phyloP scores from a whole-genome alignment of 2,113 vertebrate species.

The Corapipo altera region DNA sequence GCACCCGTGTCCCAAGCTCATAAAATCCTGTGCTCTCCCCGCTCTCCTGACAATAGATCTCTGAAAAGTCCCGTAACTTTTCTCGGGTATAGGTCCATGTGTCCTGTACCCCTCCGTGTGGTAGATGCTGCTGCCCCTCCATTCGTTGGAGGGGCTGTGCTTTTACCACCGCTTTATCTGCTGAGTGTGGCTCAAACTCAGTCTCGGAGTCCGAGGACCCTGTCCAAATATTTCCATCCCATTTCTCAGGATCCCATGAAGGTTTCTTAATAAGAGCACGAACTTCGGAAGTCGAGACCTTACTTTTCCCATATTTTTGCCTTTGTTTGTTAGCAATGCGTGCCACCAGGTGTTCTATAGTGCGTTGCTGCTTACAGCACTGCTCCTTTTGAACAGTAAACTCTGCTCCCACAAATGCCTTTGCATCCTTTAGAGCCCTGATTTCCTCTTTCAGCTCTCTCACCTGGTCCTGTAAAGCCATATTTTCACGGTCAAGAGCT shows the following conservation, averaged over 20 bases:
- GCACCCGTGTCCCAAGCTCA: neutral
- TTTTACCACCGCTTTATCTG: neutral
- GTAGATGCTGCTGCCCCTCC: neutral
- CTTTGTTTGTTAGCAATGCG: neutral
- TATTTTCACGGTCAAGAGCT: neutral
- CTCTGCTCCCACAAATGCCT: neutral
- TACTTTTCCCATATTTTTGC: neutral
- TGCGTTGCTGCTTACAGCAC: neutral
- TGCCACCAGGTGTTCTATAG: neutral
- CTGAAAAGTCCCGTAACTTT: neutral
- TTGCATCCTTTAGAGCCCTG: neutral
- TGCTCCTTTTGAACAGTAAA: neutral
- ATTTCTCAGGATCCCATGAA: neutral
- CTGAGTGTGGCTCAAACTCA: neutral
- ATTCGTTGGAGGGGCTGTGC: neutral
- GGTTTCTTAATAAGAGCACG: neutral
- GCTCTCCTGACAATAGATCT: neutral
- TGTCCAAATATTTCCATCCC: neutral
- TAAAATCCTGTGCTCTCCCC: neutral
- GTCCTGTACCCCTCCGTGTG: neutral
- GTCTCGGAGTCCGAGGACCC: neutral
- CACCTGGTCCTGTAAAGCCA: neutral
- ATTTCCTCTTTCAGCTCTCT: neutral
- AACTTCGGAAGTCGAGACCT: neutral
- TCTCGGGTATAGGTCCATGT: neutral